Percentiles rank a stretch among this genome's conserved stretches.
Conservation (phyloP, 2,888 invertebrate genomes). For the Cephus pulcher region DNA sequence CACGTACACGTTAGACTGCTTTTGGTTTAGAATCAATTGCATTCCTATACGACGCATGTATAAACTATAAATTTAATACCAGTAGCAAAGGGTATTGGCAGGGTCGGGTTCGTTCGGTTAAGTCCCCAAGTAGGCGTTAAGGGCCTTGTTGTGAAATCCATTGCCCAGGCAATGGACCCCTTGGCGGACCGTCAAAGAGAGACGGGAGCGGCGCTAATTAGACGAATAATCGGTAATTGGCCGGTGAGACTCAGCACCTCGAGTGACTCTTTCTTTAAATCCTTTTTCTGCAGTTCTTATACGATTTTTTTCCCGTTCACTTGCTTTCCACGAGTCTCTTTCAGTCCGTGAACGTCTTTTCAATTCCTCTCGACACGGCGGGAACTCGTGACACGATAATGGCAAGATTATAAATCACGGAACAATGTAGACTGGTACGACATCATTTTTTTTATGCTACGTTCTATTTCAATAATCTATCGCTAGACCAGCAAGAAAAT, state of each 20-base stretch:
- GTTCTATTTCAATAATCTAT: conserved; percentile 16
- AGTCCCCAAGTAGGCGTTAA: not conserved
- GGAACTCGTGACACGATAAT: conserved; percentile 34
- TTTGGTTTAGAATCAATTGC: not conserved
- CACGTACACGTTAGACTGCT: not conserved
- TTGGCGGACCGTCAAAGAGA: not conserved
- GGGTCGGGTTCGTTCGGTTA: not conserved
- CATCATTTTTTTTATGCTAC: not conserved
- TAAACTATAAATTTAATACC: not conserved
- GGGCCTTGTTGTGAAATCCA: not conserved
- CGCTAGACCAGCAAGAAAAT: conserved; percentile 31
- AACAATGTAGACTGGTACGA: conserved; percentile 35
- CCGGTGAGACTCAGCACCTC: not conserved
- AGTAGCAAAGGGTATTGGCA: not conserved
- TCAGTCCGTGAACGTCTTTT: not conserved
- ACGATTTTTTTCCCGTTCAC: not conserved
- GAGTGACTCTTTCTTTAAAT: not conserved
- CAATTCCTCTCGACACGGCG: not conserved
- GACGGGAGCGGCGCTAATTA: not conserved
- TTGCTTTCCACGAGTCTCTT: not conserved
- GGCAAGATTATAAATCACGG: conserved; percentile 46
- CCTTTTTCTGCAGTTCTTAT: not conserved
- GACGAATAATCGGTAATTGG: not conserved
- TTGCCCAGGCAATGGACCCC: not conserved
- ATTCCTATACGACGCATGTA: not conserved